Percentiles rank a stretch among this genome's conserved stretches.
These are phyloP conservation scores for Anoplophora glabripennis DNA, from an alignment of 1,140 invertebrate species.

Conservation along the genomic window DNA sequence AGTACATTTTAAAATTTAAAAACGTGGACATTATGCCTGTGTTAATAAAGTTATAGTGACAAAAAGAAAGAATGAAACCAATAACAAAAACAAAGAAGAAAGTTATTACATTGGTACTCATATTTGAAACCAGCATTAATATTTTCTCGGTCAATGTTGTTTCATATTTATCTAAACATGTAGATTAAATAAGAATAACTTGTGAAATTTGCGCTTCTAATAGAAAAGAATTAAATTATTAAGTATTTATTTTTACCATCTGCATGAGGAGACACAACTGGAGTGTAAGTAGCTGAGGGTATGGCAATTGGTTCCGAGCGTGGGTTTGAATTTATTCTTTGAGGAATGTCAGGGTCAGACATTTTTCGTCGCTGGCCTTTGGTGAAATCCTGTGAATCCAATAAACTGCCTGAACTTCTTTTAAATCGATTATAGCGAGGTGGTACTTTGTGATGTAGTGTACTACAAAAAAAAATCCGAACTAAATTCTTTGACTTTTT, in stretches of 20 bases:
- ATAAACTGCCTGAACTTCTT: constrained; percentile 40
- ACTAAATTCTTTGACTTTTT: too few species aligned
- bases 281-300: constrained; percentile 48
- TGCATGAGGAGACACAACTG: constrained; percentile 38
- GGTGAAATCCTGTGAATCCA: constrained; percentile 37
- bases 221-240: neutral
- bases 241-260: constrained; percentile 30
- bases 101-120: too few species aligned
- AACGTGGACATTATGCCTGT: too few species aligned
- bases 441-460: constrained; percentile 21
- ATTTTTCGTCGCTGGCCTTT: constrained; percentile 68
- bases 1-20: too few species aligned
- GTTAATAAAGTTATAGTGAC: too few species aligned
- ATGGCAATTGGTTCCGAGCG: constrained; percentile 57
- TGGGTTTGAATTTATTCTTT: constrained; percentile 46
- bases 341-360: constrained; percentile 74
- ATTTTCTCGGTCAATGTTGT: too few species aligned
- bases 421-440: constrained; percentile 40
- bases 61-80: too few species aligned
- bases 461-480: constrained; percentile 16
- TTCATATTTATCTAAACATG: too few species aligned
- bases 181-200: too few species aligned
- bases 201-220: constrained; percentile 9
- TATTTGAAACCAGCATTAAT: too few species aligned
- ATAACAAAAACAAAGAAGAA: too few species aligned